Evolutionary conservation across 2,797 vertebrate species (phyloP).

Genomic region (Gymnodraco acuticeps): DNA sequence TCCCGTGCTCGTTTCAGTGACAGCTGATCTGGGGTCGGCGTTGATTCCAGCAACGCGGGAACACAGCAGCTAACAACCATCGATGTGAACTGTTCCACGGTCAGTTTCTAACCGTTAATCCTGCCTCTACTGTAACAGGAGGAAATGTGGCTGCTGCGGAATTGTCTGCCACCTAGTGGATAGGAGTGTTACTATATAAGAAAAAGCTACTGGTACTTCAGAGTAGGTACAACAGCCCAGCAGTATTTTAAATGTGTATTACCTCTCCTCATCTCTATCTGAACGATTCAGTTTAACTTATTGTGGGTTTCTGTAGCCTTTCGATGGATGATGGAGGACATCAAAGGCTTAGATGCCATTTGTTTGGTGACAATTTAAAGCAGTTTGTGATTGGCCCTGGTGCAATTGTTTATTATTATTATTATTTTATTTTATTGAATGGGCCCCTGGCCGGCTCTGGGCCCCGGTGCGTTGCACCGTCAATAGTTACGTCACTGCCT

Average conservation of each 20-base stretch:
- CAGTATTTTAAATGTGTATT: neutral
- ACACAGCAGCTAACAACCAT: neutral
- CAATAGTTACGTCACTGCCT: too few species aligned
- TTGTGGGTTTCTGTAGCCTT: too few species aligned
- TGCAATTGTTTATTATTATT: too few species aligned
- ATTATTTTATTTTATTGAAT: too few species aligned
- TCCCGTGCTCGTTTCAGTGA: neutral
- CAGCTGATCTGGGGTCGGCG: constrained; percentile 31
- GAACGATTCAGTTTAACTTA: too few species aligned
- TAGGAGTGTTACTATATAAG: constrained; percentile 41
- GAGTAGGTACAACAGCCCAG: neutral
- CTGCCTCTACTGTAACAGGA: neutral
- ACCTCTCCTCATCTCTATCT: too few species aligned
- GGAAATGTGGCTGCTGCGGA: neutral
- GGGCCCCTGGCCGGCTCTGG: too few species aligned
- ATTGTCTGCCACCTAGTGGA: constrained; percentile 25
- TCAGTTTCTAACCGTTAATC: constrained; percentile 8
- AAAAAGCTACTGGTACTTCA: neutral
- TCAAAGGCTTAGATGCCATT: too few species aligned
- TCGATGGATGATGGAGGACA: too few species aligned
- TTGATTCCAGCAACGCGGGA: fast-evolving
- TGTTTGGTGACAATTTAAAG: too few species aligned
- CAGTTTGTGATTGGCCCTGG: too few species aligned
- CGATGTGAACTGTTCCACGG: neutral
- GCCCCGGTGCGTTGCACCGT: too few species aligned